A percentile compares a stretch with the other conserved stretches of the same genome.
phyloP scores from a whole-genome alignment of 2,888 invertebrate species.

The Lumbricus terrestris region DNA sequence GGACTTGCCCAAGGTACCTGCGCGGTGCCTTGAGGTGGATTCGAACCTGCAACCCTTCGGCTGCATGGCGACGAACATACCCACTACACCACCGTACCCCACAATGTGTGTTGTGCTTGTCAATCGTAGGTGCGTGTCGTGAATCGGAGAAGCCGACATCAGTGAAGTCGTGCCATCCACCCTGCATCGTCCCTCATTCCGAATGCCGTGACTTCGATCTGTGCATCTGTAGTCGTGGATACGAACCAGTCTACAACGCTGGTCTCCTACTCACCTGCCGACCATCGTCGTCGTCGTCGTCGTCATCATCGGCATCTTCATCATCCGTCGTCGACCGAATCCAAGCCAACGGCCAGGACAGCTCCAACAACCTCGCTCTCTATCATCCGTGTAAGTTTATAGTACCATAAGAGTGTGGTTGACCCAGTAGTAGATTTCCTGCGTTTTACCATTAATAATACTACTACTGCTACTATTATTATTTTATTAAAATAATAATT shows the following conservation, averaged over 20 bases:
- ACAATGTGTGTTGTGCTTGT: neutral
- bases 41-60: no score
- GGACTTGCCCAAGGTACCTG: no score
- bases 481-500: no score
- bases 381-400: conserved; percentile 13
- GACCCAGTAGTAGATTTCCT: neutral
- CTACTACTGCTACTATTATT: no score
- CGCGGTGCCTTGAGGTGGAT: no score
- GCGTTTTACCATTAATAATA: neutral
- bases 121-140: neutral
- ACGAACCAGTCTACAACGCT: neutral
- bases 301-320: neutral
- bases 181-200: neutral
- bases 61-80: no score
- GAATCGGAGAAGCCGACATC: neutral
- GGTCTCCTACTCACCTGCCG: neutral
- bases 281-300: neutral
- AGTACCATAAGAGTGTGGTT: no score
- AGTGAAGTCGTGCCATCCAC: neutral
- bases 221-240: conserved; percentile 8
- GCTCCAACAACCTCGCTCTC: conserved; percentile 10
- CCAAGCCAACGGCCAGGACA: neutral
- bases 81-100: no score
- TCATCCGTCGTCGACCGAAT: neutral
- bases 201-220: conserved; percentile 7